Conservation (phyloP, 2,797 vertebrate species). For the Columba guinea region DNA sequence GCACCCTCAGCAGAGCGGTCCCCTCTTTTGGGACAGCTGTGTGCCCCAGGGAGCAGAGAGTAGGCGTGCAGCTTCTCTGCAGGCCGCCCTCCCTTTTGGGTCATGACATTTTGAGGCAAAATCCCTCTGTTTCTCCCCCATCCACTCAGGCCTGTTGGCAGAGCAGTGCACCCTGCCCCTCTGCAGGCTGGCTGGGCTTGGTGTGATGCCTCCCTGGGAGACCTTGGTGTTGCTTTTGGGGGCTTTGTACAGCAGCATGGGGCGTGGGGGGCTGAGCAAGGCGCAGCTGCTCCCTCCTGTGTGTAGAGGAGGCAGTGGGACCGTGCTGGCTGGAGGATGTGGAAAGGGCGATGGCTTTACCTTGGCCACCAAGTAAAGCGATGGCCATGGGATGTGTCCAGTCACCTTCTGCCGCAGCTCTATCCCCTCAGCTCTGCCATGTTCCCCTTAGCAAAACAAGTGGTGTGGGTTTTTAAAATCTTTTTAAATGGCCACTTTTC, state of each 20-base stretch:
- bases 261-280: neutral
- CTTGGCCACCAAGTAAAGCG: fast-evolving
- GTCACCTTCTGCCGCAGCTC: neutral
- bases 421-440: fast-evolving
- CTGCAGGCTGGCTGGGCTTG: too few species aligned
- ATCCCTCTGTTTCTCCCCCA: fast-evolving
- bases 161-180: neutral
- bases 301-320: neutral
- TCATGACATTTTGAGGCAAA: neutral
- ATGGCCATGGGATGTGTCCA: fast-evolving
- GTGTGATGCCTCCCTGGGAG: fast-evolving
- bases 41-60: neutral
- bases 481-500: neutral
- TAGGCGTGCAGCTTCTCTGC: neutral
- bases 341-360: neutral
- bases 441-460: neutral
- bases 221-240: too few species aligned
- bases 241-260: fast-evolving
- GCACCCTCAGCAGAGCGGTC: neutral
- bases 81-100: too few species aligned
- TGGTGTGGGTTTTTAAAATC: fast-evolving
- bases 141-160: fast-evolving
- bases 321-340: neutral
- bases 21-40: neutral
- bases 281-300: neutral